phyloP scores from a whole-genome alignment of 2,797 vertebrate genomes.

The Phalloptychus januarius region DNA sequence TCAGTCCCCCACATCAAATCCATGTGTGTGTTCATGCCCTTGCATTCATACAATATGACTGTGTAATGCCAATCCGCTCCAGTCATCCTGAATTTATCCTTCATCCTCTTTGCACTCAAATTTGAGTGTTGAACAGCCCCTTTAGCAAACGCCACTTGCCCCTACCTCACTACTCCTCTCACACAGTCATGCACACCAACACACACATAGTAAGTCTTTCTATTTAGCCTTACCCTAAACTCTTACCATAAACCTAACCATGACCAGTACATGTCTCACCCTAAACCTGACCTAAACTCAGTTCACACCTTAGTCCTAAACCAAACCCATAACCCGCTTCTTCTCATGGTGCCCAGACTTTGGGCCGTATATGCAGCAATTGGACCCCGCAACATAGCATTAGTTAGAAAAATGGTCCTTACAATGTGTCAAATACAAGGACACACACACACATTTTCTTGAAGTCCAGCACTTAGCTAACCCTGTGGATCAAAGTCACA shows the following conservation, averaged over 20 bases:
- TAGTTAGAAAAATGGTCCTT: no score
- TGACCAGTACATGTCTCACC: no score
- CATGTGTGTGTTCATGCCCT: conserved; percentile 9
- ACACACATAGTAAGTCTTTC: no score
- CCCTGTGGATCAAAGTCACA: conserved; percentile 38
- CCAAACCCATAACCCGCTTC: no score
- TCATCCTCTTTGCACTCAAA: conserved; percentile 64
- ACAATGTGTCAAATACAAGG: no score
- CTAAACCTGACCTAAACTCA: no score
- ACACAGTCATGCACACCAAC: background rate
- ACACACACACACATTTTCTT: conserved; percentile 11
- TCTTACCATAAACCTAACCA: no score
- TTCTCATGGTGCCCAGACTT: no score
- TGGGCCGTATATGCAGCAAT: no score
- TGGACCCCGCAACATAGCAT: no score
- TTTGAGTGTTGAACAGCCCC: conserved; percentile 47
- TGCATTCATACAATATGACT: conserved; percentile 43
- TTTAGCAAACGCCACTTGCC: background rate
- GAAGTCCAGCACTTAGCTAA: conserved; percentile 43
- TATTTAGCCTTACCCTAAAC: no score
- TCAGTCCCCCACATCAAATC: conserved; percentile 29
- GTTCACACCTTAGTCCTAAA: no score
- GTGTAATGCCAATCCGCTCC: conserved; percentile 66
- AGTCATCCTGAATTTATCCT: conserved; percentile 70
- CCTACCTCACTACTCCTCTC: background rate